Evolutionary conservation across 2,888 invertebrate species (phyloP).

Genomic region (Euclidia mi): DNA sequence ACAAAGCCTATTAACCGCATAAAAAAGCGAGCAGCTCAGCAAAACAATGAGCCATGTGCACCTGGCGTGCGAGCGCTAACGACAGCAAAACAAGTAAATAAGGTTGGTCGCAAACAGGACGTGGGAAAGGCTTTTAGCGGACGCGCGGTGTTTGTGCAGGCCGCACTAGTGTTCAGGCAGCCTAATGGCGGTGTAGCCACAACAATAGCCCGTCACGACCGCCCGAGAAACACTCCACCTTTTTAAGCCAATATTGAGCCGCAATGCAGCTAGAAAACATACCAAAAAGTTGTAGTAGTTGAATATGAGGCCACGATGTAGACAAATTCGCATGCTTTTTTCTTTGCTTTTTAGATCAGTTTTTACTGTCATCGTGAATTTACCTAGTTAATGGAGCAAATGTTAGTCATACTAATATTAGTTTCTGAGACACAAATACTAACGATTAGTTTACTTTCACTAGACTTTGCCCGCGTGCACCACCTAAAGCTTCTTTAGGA

Average conservation of each 20-base stretch:
- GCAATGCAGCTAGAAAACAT: neutral
- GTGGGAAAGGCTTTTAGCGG: conserved; percentile 37
- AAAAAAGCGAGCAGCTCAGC: neutral
- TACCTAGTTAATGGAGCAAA: no score
- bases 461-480: no score
- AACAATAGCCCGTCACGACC: neutral
- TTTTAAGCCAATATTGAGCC: neutral
- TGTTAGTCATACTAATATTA: no score
- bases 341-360: no score
- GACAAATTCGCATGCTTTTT: no score
- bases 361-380: no score
- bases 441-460: no score
- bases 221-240: neutral
- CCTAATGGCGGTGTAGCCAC: conserved; percentile 27
- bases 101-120: conserved; percentile 22
- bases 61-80: conserved; percentile 3
- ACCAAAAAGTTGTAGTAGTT: neutral
- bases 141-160: conserved; percentile 3
- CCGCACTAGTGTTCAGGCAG: conserved; percentile 13
- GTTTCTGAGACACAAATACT: no score
- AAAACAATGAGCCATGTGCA: conserved; percentile 7
- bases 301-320: no score
- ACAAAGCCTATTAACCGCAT: neutral
- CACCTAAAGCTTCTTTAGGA: no score
- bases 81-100: conserved; percentile 32